Percentiles rank a stretch among this genome's conserved stretches.
Conservation (phyloP, 1,140 invertebrate species). For the Magallana gigas region DNA sequence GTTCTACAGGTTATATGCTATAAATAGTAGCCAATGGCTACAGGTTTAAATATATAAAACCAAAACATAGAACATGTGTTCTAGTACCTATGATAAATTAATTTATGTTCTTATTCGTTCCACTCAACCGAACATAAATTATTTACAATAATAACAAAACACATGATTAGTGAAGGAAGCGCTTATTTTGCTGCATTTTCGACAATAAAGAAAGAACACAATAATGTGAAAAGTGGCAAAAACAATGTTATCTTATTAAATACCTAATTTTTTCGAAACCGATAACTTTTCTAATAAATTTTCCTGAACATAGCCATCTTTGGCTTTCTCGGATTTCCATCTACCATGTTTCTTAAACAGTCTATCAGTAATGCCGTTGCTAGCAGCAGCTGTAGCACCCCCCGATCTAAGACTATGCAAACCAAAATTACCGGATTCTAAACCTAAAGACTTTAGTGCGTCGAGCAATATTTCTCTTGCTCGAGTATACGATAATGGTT, state of each 20-base stretch:
- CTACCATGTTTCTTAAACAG: no score
- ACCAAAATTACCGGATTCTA: constrained; percentile 40
- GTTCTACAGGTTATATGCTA: no score
- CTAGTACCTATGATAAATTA: no score
- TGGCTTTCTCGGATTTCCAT: constrained; percentile 35
- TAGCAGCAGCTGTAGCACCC: neutral
- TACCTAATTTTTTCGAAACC: constrained; percentile 46
- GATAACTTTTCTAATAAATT: constrained; percentile 39
- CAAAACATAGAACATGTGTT: no score
- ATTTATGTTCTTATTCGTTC: neutral
- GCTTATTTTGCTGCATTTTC: neutral
- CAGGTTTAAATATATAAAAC: no score
- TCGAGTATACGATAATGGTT: constrained; percentile 51
- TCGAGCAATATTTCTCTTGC: constrained; percentile 44
- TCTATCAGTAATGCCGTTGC: no score
- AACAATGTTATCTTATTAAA: neutral
- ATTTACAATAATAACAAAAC: neutral
- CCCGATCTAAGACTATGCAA: constrained; percentile 46
- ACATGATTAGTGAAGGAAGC: neutral
- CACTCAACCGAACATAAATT: constrained; percentile 19
- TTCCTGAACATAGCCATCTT: constrained; percentile 54
- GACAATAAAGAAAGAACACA: constrained; percentile 29
- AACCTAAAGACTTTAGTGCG: constrained; percentile 33
- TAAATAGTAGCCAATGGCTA: no score
- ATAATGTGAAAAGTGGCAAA: neutral